phyloP scores from a whole-genome alignment of 2,113 vertebrate genomes.

The Solea senegalensis region DNA sequence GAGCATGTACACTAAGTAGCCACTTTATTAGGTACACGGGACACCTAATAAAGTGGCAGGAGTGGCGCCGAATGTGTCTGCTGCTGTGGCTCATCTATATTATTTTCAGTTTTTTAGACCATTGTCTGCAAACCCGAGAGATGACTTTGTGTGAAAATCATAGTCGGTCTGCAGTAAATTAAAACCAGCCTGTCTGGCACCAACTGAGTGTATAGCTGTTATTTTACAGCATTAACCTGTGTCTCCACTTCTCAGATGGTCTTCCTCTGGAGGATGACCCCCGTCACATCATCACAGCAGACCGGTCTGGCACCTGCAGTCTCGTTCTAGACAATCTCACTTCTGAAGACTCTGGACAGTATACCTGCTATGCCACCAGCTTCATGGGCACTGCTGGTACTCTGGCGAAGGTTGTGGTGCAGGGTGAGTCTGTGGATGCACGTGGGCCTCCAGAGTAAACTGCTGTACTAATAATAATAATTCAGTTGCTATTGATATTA shows the following conservation, averaged over 20 bases:
- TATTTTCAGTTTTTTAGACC: background rate
- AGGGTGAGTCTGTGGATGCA: slow-evolving; percentile 81
- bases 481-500: too few relatives aligned
- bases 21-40: too few relatives aligned
- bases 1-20: too few relatives aligned
- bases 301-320: slow-evolving; percentile 87
- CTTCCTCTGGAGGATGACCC: slow-evolving; percentile 88
- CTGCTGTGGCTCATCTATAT: too few relatives aligned
- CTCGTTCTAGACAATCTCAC: slow-evolving; percentile 91
- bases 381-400: slow-evolving; percentile 88
- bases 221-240: background rate
- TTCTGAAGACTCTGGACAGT: slow-evolving; percentile 89
- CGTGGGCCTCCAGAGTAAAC: too few relatives aligned
- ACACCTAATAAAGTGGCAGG: too few relatives aligned
- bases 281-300: slow-evolving; percentile 91
- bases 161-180: too few relatives aligned
- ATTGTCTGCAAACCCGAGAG: background rate
- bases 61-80: too few relatives aligned
- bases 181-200: too few relatives aligned
- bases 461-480: too few relatives aligned
- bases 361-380: slow-evolving; percentile 90
- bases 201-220: background rate
- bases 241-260: slow-evolving; percentile 82
- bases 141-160: too few relatives aligned
- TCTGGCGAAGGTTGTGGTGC: slow-evolving; percentile 89